Evolutionary conservation across 2,888 invertebrate species (phyloP).

Genomic region (Amiota mariae): DNA sequence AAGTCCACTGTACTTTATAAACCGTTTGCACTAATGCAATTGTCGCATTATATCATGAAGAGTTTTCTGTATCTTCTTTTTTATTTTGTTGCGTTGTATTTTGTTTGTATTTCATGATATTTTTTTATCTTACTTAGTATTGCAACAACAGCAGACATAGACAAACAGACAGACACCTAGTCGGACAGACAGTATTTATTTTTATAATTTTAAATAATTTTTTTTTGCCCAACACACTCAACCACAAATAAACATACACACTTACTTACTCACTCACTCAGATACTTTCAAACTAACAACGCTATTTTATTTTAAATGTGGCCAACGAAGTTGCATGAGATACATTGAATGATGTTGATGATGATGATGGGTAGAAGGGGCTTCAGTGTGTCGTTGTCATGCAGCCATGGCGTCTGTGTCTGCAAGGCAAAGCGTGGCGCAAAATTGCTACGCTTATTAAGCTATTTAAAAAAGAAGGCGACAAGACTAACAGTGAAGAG

Average conservation of each 20-base stretch:
- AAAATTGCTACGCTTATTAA: conserved; percentile 22
- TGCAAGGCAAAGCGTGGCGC: conserved; percentile 1
- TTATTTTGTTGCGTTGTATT: conserved; percentile 10
- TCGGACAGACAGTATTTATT: background rate
- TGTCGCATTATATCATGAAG: conserved; percentile 28
- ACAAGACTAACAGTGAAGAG: background rate
- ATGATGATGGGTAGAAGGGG: background rate
- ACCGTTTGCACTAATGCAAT: conserved; percentile 26
- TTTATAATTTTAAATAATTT: conserved; percentile 25
- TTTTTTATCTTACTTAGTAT: conserved; percentile 11
- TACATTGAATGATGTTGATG: no score
- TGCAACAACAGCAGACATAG: background rate
- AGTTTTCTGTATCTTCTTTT: background rate
- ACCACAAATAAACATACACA: no score
- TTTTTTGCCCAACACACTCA: background rate
- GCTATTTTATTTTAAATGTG: no score
- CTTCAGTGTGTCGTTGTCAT: background rate
- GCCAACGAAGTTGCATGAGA: no score
- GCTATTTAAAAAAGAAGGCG: conserved; percentile 23
- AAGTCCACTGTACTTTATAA: no score
- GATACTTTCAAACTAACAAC: no score
- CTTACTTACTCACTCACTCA: no score
- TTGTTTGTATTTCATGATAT: background rate
- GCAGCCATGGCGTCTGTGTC: conserved; percentile 27
- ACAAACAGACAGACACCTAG: no score